These are phyloP conservation scores for Pandion haliaetus DNA, from an alignment of 2,113 vertebrate species.

Conservation along the genomic window DNA sequence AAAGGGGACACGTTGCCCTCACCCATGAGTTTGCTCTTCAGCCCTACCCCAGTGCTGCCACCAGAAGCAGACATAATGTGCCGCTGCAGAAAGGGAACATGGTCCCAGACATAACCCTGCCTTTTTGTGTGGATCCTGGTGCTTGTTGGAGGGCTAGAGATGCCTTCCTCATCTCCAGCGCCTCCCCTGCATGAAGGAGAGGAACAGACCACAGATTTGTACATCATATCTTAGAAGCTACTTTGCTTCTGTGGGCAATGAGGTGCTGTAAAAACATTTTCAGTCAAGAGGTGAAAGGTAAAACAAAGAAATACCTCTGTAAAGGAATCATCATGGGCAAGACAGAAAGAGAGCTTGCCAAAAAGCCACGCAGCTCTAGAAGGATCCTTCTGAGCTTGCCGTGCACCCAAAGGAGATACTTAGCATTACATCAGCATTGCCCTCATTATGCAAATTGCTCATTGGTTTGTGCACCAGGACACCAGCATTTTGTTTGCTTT, in stretches of 20 bases:
- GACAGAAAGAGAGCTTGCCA: neutral
- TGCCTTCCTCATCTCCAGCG: neutral
- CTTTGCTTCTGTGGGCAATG: neutral
- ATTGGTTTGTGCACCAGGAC: neutral
- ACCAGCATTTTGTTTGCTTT: neutral
- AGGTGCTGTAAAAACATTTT: neutral
- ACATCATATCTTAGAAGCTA: neutral
- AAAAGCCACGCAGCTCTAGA: neutral
- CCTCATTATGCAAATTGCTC: constrained; percentile 1
- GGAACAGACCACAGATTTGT: neutral
- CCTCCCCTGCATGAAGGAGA: neutral
- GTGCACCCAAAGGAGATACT: neutral
- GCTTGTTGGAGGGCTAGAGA: neutral
- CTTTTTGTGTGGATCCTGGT: rapidly evolving
- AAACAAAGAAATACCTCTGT: neutral
- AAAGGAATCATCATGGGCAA: neutral
- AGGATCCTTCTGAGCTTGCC: neutral
- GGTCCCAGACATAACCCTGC: neutral
- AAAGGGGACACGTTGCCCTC: neutral
- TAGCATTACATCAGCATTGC: neutral
- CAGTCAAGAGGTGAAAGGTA: neutral
- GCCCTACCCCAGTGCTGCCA: neutral
- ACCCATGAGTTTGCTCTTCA: neutral
- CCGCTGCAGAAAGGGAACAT: rapidly evolving
- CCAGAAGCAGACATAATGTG: neutral